Base-by-base conservation (phyloP, 2,797 vertebrate genomes). In the Loriculus beryllinus region DNA sequence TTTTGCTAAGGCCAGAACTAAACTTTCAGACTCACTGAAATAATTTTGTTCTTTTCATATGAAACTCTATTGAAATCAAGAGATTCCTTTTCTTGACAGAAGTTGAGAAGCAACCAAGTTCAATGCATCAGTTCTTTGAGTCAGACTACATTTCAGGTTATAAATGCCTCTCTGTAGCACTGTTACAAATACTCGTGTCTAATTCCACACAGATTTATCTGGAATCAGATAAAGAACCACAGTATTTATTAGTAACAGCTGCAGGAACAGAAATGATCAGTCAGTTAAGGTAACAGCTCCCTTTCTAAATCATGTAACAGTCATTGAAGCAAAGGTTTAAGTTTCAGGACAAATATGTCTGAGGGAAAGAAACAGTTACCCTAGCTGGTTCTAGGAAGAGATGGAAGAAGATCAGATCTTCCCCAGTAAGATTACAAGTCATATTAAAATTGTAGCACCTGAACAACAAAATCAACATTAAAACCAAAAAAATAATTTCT, bases 221-320 rank as follows among this genome's bases (percentile, higher is more conserved):
- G 7, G 40, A 52, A 40, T 43, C 42, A 62, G 35, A 37, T n/a
- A 12, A 84, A 67, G 42, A 54, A 47, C 14, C 26, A n/a, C 12
- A 47, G 6, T 68, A 20, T 69, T 86, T 82, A 31, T 62, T 40
- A 57, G 26, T 22, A 79, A 45, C 22, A 76, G 42, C 64, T 64
- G 18, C 68, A 52, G 40, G 22, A 69, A 72, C 7, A 42, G 21
- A 14, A 75, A 56, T 2, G 4, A 68, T 22, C 0, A 0, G 19
- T 16, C 43, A 28, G 18, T 40, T 48, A 26, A 31, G 22, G 8
- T 25, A 35, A 39, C 14, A 76, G 29, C 26, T 52, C 54, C 33
- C 12, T 81, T 52, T 86, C 62, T 63, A 80, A 78, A 67, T 59
- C 65, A 47, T 7, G 0, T 7, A 74, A n/a, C 26, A 75, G 20